These are phyloP conservation scores for Baccha elongata DNA, from an alignment of 2,888 invertebrate species.

Conservation along the genomic window DNA sequence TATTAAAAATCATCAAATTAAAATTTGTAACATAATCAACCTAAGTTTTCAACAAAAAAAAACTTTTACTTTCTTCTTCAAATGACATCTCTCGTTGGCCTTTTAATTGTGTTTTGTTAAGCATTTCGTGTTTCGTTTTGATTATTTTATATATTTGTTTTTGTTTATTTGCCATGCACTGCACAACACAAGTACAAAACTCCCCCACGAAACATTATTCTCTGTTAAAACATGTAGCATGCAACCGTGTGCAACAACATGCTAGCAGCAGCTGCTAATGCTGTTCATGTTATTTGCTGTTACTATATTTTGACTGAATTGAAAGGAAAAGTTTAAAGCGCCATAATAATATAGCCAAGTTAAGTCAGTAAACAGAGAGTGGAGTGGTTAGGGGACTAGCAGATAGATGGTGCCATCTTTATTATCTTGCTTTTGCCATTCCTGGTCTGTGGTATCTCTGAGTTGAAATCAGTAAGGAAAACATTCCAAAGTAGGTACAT, in stretches of 20 bases:
- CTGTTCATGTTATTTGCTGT: neutral
- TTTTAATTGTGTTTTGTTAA: slow-evolving; percentile 49
- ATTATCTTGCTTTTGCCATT: slow-evolving; percentile 59
- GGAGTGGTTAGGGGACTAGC: slow-evolving; percentile 8
- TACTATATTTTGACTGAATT: slow-evolving; percentile 35
- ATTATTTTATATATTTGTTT: slow-evolving; percentile 28
- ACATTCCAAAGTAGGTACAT: slow-evolving; percentile 15
- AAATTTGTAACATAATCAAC: neutral
- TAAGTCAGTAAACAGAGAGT: slow-evolving; percentile 12
- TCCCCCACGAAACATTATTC: slow-evolving; percentile 34
- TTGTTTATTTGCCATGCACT: slow-evolving; percentile 44
- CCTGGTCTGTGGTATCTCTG: slow-evolving; percentile 31
- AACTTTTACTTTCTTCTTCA: slow-evolving; percentile 61
- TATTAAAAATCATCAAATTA: neutral
- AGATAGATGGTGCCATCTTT: slow-evolving; percentile 58
- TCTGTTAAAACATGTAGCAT: slow-evolving; percentile 42
- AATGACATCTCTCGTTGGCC: slow-evolving; percentile 49
- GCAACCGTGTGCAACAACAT: slow-evolving; percentile 45
- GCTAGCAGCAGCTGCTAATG: neutral
- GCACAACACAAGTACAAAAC: slow-evolving; percentile 27
- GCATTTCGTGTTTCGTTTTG: slow-evolving; percentile 53
- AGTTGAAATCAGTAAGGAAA: slow-evolving; percentile 43
- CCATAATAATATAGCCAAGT: slow-evolving; percentile 47
- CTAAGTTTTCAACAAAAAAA: neutral
- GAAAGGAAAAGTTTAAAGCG: slow-evolving; percentile 71